phyloP scores from a whole-genome alignment of 1,140 invertebrate genomes.

The Zaprionus inermis region DNA sequence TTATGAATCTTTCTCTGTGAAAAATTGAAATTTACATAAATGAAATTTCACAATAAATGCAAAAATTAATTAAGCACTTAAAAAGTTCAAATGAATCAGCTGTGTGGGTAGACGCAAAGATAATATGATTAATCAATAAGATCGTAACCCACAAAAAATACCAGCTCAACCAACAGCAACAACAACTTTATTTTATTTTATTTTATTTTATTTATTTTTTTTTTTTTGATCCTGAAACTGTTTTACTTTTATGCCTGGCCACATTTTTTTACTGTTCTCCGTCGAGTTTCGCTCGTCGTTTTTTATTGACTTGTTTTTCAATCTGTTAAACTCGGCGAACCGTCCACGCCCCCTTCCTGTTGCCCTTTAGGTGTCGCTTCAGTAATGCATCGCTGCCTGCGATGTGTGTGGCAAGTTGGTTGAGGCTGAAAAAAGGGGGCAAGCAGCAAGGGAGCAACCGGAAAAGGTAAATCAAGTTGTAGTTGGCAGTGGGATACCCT shows the following conservation, averaged over 20 bases:
- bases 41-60: neutral
- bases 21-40: neutral
- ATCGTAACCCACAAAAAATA: neutral
- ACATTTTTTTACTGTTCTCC: constrained; percentile 3
- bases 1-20: neutral
- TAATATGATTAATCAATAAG: constrained; percentile 7
- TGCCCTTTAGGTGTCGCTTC: constrained; percentile 49
- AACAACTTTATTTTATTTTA: neutral
- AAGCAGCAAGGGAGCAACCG: neutral
- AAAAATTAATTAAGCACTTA: neutral
- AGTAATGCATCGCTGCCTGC: constrained; percentile 59
- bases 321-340: constrained; percentile 60
- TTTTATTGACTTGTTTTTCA: constrained; percentile 62
- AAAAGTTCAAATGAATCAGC: neutral
- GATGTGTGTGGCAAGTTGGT: constrained; percentile 43
- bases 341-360: constrained; percentile 26
- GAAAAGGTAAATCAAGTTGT: neutral
- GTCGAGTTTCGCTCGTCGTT: constrained; percentile 27
- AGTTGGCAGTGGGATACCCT: neutral
- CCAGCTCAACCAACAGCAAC: neutral
- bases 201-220: too few species aligned
- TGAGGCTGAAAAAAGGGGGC: constrained; percentile 15
- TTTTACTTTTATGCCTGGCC: constrained; percentile 9
- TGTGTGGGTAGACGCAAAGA: neutral
- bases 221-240: neutral